A percentile compares a stretch with the other conserved stretches of the same genome.
Conservation (phyloP, 2,888 invertebrate genomes). For the Ernsta delagoae region DNA sequence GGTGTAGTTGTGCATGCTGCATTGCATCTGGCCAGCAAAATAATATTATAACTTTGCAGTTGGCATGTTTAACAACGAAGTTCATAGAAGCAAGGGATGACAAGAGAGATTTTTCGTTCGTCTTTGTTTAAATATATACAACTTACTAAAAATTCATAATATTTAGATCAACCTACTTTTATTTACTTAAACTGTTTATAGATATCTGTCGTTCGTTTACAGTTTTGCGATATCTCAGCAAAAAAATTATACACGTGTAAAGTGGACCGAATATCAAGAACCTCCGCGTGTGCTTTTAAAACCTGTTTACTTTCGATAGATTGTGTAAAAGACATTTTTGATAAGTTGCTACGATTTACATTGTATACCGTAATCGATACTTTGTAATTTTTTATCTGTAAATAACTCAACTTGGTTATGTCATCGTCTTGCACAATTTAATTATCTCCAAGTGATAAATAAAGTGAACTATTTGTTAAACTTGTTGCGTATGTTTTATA, state of each 20-base stretch:
- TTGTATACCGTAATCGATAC: constrained; percentile 11
- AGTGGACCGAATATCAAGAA: constrained; percentile 15
- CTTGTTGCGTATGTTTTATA: background rate
- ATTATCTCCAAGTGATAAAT: constrained; percentile 1
- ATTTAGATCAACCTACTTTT: background rate
- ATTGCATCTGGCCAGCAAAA: background rate
- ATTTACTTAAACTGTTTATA: constrained; percentile 8
- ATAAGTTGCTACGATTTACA: constrained; percentile 11
- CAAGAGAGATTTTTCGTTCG: no score
- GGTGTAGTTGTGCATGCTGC: background rate
- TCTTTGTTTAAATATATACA: no score
- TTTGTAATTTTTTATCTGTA: constrained; percentile 8
- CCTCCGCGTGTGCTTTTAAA: constrained; percentile 43
- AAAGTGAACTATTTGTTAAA: background rate
- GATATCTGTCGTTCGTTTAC: constrained; percentile 6
- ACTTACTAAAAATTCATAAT: background rate
- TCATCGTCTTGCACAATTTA: constrained; percentile 1
- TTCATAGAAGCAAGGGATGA: no score
- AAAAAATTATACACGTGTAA: background rate
- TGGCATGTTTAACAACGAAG: no score
- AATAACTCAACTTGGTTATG: constrained; percentile 2
- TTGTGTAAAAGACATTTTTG: constrained; percentile 16
- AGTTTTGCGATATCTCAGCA: constrained; percentile 14
- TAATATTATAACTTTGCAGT: no score
- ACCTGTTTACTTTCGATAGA: constrained; percentile 44